A percentile compares a stretch with the other conserved stretches of the same genome.
phyloP scores from a whole-genome alignment of 1,140 invertebrate genomes.

The Drosophila nigrodunni region DNA sequence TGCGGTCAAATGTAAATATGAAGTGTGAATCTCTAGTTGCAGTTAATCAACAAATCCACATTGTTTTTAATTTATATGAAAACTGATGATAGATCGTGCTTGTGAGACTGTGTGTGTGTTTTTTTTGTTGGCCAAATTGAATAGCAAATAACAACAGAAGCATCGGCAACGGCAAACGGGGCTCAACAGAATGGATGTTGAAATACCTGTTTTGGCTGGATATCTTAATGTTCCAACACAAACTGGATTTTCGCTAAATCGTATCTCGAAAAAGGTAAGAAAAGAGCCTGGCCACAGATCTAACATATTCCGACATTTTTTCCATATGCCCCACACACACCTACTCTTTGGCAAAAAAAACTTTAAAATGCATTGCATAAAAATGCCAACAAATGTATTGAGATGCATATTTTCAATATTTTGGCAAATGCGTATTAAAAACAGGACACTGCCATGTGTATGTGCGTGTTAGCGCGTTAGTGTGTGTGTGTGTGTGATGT shows the following conservation, averaged over 20 bases:
- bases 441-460: conserved; percentile 53
- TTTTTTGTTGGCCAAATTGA: conserved; percentile 29
- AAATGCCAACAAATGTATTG: conserved; percentile 16
- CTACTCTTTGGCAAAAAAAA: not conserved
- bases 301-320: conserved; percentile 31
- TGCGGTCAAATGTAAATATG: conserved; percentile 71
- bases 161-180: conserved; percentile 46
- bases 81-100: conserved; percentile 31
- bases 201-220: conserved; percentile 84
- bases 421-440: conserved; percentile 57
- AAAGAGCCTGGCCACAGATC: conserved; percentile 40
- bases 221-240: conserved; percentile 84
- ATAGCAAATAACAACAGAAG: conserved; percentile 43
- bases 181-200: conserved; percentile 79
- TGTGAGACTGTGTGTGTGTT: not conserved
- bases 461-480: conserved; percentile 1
- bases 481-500: not conserved
- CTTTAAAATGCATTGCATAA: conserved; percentile 20
- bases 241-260: conserved; percentile 84
- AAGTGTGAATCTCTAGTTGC: conserved; percentile 55
- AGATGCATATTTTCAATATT: conserved; percentile 15
- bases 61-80: conserved; percentile 33
- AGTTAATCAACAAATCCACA: conserved; percentile 34
- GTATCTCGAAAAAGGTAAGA: conserved; percentile 84
- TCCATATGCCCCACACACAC: not conserved